phyloP scores from a whole-genome alignment of 2,797 vertebrate species.

The Dipus sagitta region DNA sequence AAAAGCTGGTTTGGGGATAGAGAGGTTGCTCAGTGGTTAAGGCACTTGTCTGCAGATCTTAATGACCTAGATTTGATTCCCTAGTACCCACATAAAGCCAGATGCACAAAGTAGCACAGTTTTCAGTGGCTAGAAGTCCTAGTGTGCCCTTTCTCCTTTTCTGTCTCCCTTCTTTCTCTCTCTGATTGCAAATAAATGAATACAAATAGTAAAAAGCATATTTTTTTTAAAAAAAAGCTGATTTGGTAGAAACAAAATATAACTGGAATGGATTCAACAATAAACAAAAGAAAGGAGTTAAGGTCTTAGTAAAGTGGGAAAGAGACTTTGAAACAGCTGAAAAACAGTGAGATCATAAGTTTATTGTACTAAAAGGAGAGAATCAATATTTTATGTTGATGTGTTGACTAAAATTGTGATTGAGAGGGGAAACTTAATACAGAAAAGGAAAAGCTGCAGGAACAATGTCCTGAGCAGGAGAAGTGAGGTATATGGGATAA shows the following conservation, averaged over 20 bases:
- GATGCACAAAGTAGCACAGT: too few species aligned
- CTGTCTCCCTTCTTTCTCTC: too few species aligned
- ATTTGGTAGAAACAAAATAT: background rate
- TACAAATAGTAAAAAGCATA: too few species aligned
- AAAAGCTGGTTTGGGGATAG: background rate
- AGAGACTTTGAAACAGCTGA: background rate
- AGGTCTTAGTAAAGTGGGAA: background rate
- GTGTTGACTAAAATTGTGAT: background rate
- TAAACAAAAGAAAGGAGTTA: constrained; percentile 7
- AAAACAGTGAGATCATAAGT: background rate
- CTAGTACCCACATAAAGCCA: too few species aligned
- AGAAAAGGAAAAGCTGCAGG: background rate
- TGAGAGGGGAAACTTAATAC: background rate
- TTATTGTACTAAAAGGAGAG: background rate
- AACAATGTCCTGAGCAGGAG: background rate
- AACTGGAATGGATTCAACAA: background rate
- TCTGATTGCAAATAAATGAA: too few species aligned
- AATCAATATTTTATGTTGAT: background rate
- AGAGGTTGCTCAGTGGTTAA: too few species aligned
- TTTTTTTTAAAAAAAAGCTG: too few species aligned
- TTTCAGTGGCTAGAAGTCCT: too few species aligned
- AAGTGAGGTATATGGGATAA: background rate
- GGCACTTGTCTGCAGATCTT: too few species aligned
- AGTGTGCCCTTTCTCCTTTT: too few species aligned
- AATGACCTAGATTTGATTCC: too few species aligned